These are phyloP conservation scores for Drosophila triauraria DNA, from an alignment of 1,140 invertebrate genomes.

Conservation along the genomic window DNA sequence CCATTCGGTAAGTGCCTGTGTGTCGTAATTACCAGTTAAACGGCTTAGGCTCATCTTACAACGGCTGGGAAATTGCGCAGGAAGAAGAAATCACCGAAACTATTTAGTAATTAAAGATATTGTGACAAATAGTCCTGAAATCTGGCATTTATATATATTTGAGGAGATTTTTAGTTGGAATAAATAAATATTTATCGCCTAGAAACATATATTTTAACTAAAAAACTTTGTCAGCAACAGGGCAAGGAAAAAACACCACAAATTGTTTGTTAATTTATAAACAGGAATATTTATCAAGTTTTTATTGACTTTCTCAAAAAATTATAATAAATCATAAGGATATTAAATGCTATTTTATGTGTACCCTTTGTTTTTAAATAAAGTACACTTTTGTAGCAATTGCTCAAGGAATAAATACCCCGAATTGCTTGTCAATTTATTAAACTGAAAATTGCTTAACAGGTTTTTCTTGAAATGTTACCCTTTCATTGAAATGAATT, in stretches of 20 bases:
- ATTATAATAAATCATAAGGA: neutral
- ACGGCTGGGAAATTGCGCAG: conserved; percentile 1
- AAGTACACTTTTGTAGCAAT: too few species aligned
- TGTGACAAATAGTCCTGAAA: neutral
- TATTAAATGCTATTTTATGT: neutral
- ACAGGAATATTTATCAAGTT: neutral
- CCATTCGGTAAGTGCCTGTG: conserved; percentile 55
- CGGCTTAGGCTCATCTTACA: conserved; percentile 67
- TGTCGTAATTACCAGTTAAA: conserved; percentile 65
- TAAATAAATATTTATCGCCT: too few species aligned
- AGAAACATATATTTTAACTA: too few species aligned
- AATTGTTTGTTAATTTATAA: too few species aligned
- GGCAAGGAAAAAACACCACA: neutral
- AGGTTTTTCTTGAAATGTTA: too few species aligned
- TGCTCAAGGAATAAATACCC: too few species aligned
- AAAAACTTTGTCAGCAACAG: neutral
- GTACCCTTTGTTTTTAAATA: too few species aligned
- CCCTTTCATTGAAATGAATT: too few species aligned
- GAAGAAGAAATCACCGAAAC: neutral
- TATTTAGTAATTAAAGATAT: conserved; percentile 1
- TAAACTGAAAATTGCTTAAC: too few species aligned
- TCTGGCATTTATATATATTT: too few species aligned
- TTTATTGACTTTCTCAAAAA: neutral
- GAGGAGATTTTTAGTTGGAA: too few species aligned
- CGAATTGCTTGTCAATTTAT: too few species aligned